Percentiles rank a stretch among this genome's conserved stretches.
Conservation (phyloP, 2,888 invertebrate species). For the Toxonevra muliebris region DNA sequence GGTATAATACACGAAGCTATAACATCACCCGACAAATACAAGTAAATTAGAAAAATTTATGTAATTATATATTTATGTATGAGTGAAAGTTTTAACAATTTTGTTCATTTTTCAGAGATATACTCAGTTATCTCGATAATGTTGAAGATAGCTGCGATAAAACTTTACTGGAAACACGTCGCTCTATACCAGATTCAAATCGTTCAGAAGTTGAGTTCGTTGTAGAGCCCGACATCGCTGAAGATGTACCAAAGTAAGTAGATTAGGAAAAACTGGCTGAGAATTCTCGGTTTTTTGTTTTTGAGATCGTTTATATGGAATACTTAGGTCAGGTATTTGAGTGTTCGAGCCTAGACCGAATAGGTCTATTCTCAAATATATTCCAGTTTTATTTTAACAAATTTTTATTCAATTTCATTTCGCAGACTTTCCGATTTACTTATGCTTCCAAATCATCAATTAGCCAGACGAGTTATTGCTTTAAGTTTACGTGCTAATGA, state of each 20-base stretch:
- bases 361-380: no score
- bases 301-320: no score
- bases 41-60: constrained; percentile 43
- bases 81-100: background rate
- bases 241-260: constrained; percentile 64
- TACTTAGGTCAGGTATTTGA: no score
- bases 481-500: constrained; percentile 64
- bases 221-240: constrained; percentile 63
- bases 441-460: constrained; percentile 64
- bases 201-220: constrained; percentile 63
- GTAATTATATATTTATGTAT: background rate
- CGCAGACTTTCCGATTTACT: constrained; percentile 62
- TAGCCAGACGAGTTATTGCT: constrained; percentile 62
- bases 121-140: constrained; percentile 62
- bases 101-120: constrained; percentile 53
- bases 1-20: constrained; percentile 23
- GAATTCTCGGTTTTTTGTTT: background rate
- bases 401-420: background rate
- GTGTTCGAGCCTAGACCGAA: background rate
- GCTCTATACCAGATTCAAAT: constrained; percentile 62
- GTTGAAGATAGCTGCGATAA: constrained; percentile 64
- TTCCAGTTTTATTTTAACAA: background rate
- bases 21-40: constrained; percentile 56
- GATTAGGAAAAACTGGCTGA: no score
- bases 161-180: constrained; percentile 61